Evolutionary conservation across 2,113 vertebrate genomes (phyloP), one percentile per base, ranked within the genome.

Genomic region (Sphaerodactylus townsendi): DNA sequence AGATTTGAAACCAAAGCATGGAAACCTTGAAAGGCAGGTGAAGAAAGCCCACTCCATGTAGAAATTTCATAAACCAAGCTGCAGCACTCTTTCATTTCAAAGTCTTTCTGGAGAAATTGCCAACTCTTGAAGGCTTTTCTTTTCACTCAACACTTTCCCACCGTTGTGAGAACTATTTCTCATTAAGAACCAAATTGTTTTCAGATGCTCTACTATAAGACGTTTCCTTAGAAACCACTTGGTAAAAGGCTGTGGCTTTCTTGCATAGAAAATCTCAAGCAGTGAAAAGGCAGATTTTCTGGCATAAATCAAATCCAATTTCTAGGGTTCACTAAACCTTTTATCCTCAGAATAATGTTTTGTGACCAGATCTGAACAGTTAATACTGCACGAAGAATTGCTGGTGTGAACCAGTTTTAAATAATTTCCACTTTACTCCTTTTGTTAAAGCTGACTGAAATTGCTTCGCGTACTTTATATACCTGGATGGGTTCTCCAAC

Each of bases 181-280:
- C 97, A 97, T 98, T 98, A 98, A 97, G 96, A 96, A 96, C 96
- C 95, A 94, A 96, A 97, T 97, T 96, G 96, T 97, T 98, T 97
- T 98, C 97, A 97, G 97, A 97, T 95, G 95, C 96, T 94, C 91
- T 88, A 84, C 93, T 96, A 95, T 96, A 96, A 89, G 95, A 94
- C 89, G 96, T 98, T 96, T 93, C 97, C 97, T 94, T 98, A 97
- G 98, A 96, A 97, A 99, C 97, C 91, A 85, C 85, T 94, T 90
- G 94, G 93, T 96, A 95, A 96, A 96, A 97, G 96, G 92, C 96
- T 93, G 94, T 91, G 91, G 96, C 94, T 95, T 97, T 96, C 95
- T 95, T 96, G 95, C 95, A 96, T 95, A 95, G 96, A 96, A 85
- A 96, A 96, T 95, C 93, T 95, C 95, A 96, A 96, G 96, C 94